Conservation (phyloP, 2,888 invertebrate genomes). For the Amorpha juglandis region DNA sequence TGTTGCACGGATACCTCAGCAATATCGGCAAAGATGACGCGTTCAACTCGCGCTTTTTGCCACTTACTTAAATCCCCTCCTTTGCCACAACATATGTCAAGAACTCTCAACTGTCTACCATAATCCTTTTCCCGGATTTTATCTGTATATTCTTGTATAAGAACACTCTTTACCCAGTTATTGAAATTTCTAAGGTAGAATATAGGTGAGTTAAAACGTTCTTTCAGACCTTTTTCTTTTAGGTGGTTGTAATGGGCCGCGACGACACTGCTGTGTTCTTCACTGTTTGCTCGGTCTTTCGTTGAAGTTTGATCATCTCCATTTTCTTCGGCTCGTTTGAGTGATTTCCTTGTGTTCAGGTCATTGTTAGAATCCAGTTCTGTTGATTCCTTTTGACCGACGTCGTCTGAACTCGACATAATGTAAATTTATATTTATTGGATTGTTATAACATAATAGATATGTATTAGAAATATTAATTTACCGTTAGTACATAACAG, state of each 20-base stretch:
- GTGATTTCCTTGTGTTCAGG: neutral
- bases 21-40: slow-evolving; percentile 96
- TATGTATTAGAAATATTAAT: neutral
- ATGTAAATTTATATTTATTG: neutral
- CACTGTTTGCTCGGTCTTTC: slow-evolving; percentile 32
- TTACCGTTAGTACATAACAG: neutral
- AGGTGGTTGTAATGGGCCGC: slow-evolving; percentile 97
- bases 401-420: neutral
- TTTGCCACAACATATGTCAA: slow-evolving; percentile 99
- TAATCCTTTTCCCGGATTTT: slow-evolving; percentile 87
- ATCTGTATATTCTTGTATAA: slow-evolving; percentile 92
- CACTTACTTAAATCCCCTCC: slow-evolving; percentile 99
- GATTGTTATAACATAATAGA: neutral
- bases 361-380: neutral
- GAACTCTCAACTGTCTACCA: slow-evolving; percentile 88
- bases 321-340: slow-evolving; percentile 11
- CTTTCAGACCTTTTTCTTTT: slow-evolving; percentile 91
- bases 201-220: slow-evolving; percentile 94
- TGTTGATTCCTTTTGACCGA: neutral
- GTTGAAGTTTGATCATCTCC: slow-evolving; percentile 3
- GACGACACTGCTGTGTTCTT: slow-evolving; percentile 86
- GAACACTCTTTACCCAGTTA: slow-evolving; percentile 99
- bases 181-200: slow-evolving; percentile 98
- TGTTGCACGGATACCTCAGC: slow-evolving; percentile 96
- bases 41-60: slow-evolving; percentile 91